Conservation (phyloP, 2,113 vertebrate species). For the Coracopsis vasa region DNA sequence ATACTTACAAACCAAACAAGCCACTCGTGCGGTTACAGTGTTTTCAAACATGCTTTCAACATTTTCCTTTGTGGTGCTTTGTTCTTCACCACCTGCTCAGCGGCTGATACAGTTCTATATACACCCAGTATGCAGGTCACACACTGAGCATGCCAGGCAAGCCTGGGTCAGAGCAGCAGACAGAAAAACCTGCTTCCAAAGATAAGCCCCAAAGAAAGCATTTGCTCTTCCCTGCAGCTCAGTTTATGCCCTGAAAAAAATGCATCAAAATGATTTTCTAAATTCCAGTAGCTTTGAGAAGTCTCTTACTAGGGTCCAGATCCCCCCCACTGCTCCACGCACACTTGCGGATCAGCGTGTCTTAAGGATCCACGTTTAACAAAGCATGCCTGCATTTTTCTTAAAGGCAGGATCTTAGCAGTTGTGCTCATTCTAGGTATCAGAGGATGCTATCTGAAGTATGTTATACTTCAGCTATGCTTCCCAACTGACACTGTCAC, state of each 20-base stretch:
- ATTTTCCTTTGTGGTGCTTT: background rate
- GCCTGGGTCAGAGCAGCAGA: constrained; percentile 1
- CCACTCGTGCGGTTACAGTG: background rate
- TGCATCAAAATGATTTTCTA: background rate
- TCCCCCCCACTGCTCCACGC: background rate
- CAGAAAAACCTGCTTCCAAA: background rate
- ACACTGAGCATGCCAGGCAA: background rate
- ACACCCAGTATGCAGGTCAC: background rate
- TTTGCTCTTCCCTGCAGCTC: background rate
- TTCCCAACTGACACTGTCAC: background rate
- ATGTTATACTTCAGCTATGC: background rate
- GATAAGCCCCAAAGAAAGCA: background rate
- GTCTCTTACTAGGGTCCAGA: background rate
- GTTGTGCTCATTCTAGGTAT: background rate
- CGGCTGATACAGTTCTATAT: background rate
- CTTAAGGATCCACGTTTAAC: background rate
- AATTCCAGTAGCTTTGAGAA: background rate
- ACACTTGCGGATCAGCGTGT: background rate
- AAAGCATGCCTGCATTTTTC: fast-evolving
- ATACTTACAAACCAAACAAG: background rate
- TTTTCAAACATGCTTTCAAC: background rate
- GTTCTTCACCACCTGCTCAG: background rate
- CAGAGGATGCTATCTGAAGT: background rate
- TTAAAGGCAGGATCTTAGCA: background rate
- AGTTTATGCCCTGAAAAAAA: background rate